Conservation (phyloP, 2,888 invertebrate species). For the Pinctada fucata region DNA sequence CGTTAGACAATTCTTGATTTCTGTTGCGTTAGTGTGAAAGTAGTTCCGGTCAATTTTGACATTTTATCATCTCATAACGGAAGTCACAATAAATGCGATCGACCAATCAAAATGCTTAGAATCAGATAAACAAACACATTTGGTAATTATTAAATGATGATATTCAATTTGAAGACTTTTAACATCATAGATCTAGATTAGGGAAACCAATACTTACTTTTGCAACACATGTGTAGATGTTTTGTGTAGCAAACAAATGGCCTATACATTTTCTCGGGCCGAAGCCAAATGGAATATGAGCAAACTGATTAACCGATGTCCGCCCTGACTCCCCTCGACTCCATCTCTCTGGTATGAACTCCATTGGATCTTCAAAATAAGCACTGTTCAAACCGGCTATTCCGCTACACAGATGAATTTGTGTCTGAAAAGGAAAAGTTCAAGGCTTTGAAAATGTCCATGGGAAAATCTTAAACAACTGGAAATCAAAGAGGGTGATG, state of each 20-base stretch:
- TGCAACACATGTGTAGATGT: constrained; percentile 81
- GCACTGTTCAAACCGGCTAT: constrained; percentile 72
- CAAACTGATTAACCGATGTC: constrained; percentile 37
- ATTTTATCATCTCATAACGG: too few species aligned
- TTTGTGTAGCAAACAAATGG: constrained; percentile 75
- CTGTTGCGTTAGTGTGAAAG: too few species aligned
- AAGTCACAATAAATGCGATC: too few species aligned
- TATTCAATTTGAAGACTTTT: too few species aligned
- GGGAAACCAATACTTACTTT: constrained; percentile 55
- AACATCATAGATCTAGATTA: neutral
- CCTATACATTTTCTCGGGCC: constrained; percentile 72
- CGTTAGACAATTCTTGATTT: too few species aligned
- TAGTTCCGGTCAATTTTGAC: too few species aligned
- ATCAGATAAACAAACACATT: too few species aligned
- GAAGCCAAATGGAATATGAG: constrained; percentile 59
- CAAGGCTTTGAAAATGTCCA: neutral
- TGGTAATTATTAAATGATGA: too few species aligned
- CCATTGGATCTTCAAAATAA: constrained; percentile 81
- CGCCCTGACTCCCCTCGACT: constrained; percentile 36
- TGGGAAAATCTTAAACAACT: too few species aligned
- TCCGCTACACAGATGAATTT: constrained; percentile 72
- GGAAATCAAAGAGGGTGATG: too few species aligned
- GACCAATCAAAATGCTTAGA: too few species aligned
- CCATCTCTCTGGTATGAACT: constrained; percentile 61
- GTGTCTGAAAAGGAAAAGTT: constrained; percentile 56